phyloP scores from a whole-genome alignment of 2,888 invertebrate species.

The Ennomos fuscantarius region DNA sequence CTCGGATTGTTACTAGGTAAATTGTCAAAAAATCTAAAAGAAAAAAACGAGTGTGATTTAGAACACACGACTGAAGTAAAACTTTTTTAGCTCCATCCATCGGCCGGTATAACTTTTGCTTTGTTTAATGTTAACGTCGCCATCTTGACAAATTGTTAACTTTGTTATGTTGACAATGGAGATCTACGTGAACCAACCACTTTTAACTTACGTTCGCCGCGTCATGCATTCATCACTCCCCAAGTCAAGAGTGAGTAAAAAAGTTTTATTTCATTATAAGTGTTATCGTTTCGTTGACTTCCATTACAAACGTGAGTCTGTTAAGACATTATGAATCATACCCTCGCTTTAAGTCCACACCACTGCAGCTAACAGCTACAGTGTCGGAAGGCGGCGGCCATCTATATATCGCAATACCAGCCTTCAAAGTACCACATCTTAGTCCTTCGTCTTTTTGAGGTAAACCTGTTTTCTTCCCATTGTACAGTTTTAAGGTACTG shows the following conservation, averaged over 20 bases:
- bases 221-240: no score
- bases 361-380: slow-evolving; percentile 76
- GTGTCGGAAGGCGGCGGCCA: slow-evolving; percentile 86
- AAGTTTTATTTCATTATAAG: slow-evolving; percentile 1
- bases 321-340: slow-evolving; percentile 31
- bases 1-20: slow-evolving; percentile 87
- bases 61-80: no score
- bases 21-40: slow-evolving; percentile 81
- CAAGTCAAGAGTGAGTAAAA: no score
- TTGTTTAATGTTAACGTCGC: no score
- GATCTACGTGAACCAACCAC: no score
- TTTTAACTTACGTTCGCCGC: no score
- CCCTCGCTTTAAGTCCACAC: slow-evolving; percentile 84
- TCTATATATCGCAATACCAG: slow-evolving; percentile 85
- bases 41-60: no score
- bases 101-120: no score
- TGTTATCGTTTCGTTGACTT: no score
- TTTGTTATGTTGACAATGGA: no score
- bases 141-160: no score
- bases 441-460: slow-evolving; percentile 72
- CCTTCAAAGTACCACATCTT: slow-evolving; percentile 64
- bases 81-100: no score
- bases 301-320: neutral
- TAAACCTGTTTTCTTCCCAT: slow-evolving; percentile 79
- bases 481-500: slow-evolving; percentile 86